A percentile compares a stretch with the other conserved stretches of the same genome.
These are phyloP conservation scores for Ophonus ardosiacus DNA, from an alignment of 2,888 invertebrate species.

Conservation along the genomic window DNA sequence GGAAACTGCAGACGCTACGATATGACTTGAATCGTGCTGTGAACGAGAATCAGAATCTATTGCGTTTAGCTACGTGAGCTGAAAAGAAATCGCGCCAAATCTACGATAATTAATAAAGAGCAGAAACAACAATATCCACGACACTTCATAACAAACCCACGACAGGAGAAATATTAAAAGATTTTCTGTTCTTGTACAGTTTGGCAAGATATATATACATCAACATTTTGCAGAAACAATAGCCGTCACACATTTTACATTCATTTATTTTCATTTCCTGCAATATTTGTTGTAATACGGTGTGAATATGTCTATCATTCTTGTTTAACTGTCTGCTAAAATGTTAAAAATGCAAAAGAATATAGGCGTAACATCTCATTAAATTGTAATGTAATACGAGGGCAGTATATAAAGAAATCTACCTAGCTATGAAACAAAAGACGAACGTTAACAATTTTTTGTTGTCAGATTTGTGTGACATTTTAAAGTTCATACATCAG, in stretches of 20 bases:
- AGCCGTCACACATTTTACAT: background rate
- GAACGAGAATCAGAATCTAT: slow-evolving; percentile 12
- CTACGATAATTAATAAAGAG: background rate
- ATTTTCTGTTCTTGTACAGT: background rate
- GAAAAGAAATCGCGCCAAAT: background rate
- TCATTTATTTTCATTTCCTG: too few species aligned
- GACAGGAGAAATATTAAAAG: background rate
- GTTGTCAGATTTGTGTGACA: too few species aligned
- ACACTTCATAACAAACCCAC: background rate
- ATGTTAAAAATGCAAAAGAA: too few species aligned
- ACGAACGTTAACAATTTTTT: too few species aligned
- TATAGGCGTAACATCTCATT: too few species aligned
- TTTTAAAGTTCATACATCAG: too few species aligned
- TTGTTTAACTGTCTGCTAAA: too few species aligned
- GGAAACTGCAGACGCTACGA: background rate
- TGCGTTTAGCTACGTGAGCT: background rate
- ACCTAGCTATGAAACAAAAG: too few species aligned
- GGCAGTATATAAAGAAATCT: too few species aligned
- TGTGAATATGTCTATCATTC: too few species aligned
- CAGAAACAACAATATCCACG: slow-evolving; percentile 7
- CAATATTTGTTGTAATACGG: too few species aligned
- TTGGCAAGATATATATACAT: background rate
- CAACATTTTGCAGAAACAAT: background rate
- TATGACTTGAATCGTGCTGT: background rate
- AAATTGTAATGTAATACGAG: too few species aligned